Percentiles rank a stretch among this genome's conserved stretches.
Conservation (phyloP, 1,140 invertebrate genomes). For the Oreohelix idahoensis region DNA sequence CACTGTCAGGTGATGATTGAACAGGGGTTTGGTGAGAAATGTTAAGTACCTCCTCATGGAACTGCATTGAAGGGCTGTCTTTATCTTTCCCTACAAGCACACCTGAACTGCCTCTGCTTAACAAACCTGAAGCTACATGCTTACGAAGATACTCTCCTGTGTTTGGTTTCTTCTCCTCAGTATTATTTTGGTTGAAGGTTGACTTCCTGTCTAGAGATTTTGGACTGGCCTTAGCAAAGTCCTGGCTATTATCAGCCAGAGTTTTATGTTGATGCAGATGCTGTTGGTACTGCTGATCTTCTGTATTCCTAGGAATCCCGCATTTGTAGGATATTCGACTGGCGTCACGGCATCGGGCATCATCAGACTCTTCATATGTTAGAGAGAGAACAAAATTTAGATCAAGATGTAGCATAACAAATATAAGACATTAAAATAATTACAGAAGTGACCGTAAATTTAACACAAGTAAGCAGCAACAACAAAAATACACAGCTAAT, state of each 20-base stretch:
- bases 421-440: too few relatives aligned
- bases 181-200: neutral
- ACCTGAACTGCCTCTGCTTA: neutral
- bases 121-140: neutral
- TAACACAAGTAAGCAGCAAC: too few relatives aligned
- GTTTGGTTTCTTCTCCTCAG: neutral
- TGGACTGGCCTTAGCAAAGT: neutral
- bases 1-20: neutral
- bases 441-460: too few relatives aligned
- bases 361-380: slow-evolving; percentile 24
- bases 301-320: neutral
- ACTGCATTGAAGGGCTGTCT: neutral
- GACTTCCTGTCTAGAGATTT: neutral
- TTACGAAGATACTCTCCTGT: neutral
- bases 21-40: neutral
- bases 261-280: neutral
- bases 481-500: too few relatives aligned
- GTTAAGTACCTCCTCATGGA: neutral
- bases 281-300: neutral
- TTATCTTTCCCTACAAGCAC: neutral
- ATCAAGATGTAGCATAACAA: too few relatives aligned
- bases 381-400: too few relatives aligned
- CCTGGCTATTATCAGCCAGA: neutral
- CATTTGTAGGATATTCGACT: neutral
- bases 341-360: slow-evolving; percentile 13